Conservation (phyloP, 37 sponge, comb jelly and placozoan genomes). For the Ephydatia muelleri region DNA sequence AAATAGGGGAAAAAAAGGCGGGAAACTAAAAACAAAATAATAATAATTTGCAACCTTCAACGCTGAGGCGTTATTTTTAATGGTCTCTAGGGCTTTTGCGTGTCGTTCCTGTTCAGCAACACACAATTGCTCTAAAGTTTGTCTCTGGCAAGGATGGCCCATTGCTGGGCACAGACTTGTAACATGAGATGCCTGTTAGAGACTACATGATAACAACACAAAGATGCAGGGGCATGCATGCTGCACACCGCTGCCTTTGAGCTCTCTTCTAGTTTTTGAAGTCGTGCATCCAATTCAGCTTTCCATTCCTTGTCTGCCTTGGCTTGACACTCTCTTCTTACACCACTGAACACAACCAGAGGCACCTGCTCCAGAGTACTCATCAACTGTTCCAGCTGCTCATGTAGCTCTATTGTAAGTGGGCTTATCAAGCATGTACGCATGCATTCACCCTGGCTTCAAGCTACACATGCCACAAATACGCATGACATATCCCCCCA, state of each 20-base stretch:
- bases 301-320: background rate
- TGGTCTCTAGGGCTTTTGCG: conserved; percentile 4
- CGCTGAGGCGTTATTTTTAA: background rate
- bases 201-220: background rate
- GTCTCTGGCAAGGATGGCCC: conserved; percentile 58
- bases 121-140: conserved; percentile 32
- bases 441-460: background rate
- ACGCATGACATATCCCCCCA: background rate
- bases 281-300: background rate
- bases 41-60: conserved; percentile 4
- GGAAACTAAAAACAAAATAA: no score
- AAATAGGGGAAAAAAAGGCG: no score
- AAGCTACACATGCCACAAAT: background rate
- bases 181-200: conserved; percentile 20
- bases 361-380: conserved; percentile 15
- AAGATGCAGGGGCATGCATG: background rate
- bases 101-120: conserved; percentile 43
- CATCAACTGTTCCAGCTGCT: conserved; percentile 31
- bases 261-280: background rate
- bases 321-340: background rate
- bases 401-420: conserved; percentile 11
- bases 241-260: conserved; percentile 11
- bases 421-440: background rate
- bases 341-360: background rate
- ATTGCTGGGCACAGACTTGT: conserved; percentile 44